These are phyloP conservation scores for Silurus glanis DNA, from an alignment of 2,113 vertebrate species.

Conservation along the genomic window DNA sequence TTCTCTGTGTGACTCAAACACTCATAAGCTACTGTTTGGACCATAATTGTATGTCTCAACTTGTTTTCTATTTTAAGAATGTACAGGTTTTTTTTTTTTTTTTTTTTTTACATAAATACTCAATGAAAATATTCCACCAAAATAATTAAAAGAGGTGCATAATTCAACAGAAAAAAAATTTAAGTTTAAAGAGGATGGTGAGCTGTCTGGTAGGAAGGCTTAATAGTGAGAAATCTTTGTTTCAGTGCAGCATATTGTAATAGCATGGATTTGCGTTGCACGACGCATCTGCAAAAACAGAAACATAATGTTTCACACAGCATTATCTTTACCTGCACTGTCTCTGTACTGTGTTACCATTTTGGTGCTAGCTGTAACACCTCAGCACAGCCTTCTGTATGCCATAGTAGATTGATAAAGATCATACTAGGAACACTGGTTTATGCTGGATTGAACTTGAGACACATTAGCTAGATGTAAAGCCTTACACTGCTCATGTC, in stretches of 20 bases:
- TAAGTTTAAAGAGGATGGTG: neutral
- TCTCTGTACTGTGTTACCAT: constrained; percentile 51
- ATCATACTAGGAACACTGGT: constrained; percentile 51
- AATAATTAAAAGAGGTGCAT: constrained; percentile 19
- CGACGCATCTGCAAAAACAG: constrained; percentile 20
- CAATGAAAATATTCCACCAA: neutral
- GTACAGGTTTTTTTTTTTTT: neutral
- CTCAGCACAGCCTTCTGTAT: constrained; percentile 55
- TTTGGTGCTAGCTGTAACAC: constrained; percentile 69
- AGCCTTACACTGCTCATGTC: constrained; percentile 74
- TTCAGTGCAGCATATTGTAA: constrained; percentile 1
- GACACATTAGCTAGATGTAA: constrained; percentile 63
- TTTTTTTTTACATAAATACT: neutral
- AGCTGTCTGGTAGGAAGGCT: constrained; percentile 17
- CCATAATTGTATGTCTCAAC: constrained; percentile 4
- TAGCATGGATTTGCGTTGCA: constrained; percentile 56
- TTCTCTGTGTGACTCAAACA: constrained; percentile 6
- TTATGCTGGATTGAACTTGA: constrained; percentile 66
- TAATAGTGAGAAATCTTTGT: constrained; percentile 1
- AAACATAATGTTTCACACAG: constrained; percentile 10
- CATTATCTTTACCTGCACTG: constrained; percentile 45
- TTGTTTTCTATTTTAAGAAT: constrained; percentile 13
- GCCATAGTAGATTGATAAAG: constrained; percentile 43
- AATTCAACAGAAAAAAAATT: constrained; percentile 4
- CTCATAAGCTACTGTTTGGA: neutral